phyloP scores from a whole-genome alignment of 1,140 invertebrate genomes.

The Theocolax elegans region DNA sequence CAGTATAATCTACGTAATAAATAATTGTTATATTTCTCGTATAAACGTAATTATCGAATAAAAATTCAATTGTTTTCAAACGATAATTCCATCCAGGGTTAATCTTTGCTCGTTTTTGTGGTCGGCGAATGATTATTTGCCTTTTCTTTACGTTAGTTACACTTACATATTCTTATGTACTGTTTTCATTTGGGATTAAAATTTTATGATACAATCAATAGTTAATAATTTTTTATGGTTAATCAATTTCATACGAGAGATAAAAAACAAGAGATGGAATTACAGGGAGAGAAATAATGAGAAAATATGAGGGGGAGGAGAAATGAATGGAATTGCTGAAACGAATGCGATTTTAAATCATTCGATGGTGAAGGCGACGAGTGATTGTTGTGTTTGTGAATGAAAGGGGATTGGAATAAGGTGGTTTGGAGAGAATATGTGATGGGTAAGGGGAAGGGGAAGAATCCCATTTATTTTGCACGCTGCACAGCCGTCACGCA shows the following conservation, averaged over 20 bases:
- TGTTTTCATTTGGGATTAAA: constrained; percentile 1
- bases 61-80: constrained; percentile 17
- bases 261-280: not conserved
- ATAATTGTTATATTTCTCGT: no score
- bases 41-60: no score
- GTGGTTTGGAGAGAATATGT: not conserved
- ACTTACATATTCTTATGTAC: not conserved
- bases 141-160: constrained; percentile 10
- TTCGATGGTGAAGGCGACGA: no score
- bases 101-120: constrained; percentile 15
- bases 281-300: not conserved
- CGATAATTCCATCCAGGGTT: not conserved
- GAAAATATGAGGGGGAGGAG: not conserved
- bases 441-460: constrained; percentile 8
- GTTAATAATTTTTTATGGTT: no score
- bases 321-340: no score
- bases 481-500: constrained; percentile 66
- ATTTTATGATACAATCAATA: no score
- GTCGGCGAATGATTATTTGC: constrained; percentile 17
- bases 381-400: no score
- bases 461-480: constrained; percentile 61
- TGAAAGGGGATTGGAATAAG: not conserved
- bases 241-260: not conserved
- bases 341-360: no score
- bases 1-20: no score